Percentiles rank a stretch among this genome's conserved stretches.
Conservation (phyloP, 2,113 vertebrate species). For the Baryphthengus martii region DNA sequence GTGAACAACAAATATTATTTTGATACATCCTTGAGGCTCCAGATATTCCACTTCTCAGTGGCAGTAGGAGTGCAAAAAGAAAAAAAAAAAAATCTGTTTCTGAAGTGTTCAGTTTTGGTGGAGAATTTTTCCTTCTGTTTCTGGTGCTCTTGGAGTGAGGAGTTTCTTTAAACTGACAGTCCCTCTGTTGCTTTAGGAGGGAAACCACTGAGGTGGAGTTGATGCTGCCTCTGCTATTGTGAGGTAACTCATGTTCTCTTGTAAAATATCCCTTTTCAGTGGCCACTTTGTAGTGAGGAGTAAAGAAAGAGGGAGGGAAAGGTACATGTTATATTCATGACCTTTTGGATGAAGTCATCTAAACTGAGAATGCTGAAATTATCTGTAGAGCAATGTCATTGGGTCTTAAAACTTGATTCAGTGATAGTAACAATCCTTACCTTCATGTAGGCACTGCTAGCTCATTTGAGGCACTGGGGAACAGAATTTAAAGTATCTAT, state of each 20-base stretch:
- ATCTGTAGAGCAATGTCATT: background rate
- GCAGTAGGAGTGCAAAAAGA: fast-evolving
- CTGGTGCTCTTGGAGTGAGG: background rate
- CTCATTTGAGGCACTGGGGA: background rate
- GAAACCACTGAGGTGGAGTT: background rate
- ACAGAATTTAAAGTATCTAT: constrained; percentile 8
- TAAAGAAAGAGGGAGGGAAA: background rate
- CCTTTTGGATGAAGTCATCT: constrained; percentile 9
- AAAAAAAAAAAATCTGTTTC: background rate
- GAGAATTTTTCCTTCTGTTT: background rate
- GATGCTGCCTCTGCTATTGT: background rate
- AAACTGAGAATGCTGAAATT: constrained; percentile 2
- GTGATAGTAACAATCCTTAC: constrained; percentile 1
- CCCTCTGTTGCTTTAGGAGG: background rate
- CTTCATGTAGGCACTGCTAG: background rate
- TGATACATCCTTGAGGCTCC: background rate
- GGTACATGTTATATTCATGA: background rate
- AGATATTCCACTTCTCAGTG: background rate
- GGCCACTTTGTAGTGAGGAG: background rate
- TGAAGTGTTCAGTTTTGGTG: background rate
- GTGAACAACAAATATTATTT: background rate
- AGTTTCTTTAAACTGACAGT: background rate
- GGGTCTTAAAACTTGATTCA: constrained; percentile 26
- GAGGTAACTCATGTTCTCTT: fast-evolving
- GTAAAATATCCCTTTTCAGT: background rate